Evolutionary conservation across 2,113 vertebrate species (phyloP).

Genomic region (Riparia riparia): DNA sequence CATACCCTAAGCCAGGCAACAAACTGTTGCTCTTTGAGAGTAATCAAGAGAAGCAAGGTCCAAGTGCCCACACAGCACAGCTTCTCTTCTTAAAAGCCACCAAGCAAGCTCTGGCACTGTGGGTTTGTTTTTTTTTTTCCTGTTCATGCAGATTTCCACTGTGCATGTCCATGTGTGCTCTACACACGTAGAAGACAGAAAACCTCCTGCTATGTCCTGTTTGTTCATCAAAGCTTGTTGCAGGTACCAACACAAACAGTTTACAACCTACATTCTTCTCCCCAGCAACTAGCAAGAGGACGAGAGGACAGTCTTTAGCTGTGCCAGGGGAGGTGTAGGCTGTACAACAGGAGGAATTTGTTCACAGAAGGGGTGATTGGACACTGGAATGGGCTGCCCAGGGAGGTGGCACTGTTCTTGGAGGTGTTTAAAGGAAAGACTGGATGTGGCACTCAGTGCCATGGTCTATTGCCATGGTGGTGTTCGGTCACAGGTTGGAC

Average conservation of each 20-base stretch:
- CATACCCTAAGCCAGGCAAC: neutral
- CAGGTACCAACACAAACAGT: neutral
- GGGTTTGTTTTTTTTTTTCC: neutral
- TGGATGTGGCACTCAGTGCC: neutral
- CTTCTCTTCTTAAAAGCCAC: neutral
- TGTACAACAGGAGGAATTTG: neutral
- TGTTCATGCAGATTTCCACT: neutral
- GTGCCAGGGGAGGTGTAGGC: neutral
- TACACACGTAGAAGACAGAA: fast-evolving
- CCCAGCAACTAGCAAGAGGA: neutral
- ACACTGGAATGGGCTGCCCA: neutral
- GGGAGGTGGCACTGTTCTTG: fast-evolving
- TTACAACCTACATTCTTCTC: neutral
- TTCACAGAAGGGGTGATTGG: neutral
- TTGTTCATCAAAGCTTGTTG: too few species aligned
- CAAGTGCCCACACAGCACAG: fast-evolving
- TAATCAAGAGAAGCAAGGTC: neutral
- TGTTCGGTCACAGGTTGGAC: neutral
- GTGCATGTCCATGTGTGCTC: neutral
- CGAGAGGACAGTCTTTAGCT: neutral
- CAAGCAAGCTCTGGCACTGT: neutral
- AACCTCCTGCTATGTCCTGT: neutral
- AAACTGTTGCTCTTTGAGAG: neutral
- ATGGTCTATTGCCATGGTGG: fast-evolving
- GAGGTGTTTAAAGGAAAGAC: neutral